A percentile compares a stretch with the other conserved stretches of the same genome.
Evolutionary conservation across 2,797 vertebrate species (phyloP).

Genomic region (Tympanoctomys barrerae): DNA sequence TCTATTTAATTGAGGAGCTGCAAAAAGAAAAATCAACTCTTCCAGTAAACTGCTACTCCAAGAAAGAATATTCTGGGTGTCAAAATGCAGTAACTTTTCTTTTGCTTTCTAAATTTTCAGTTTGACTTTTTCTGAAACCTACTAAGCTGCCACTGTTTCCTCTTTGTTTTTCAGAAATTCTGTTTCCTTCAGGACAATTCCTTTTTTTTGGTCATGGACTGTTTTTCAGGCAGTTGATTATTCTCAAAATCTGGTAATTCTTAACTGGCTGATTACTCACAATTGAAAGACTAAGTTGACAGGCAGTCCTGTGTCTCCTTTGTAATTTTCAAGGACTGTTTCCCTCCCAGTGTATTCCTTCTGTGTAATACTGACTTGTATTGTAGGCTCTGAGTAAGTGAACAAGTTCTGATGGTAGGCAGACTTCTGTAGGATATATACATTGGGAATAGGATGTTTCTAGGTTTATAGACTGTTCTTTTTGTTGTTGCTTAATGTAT

Average conservation of each 20-base stretch:
- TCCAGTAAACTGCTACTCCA: neutral
- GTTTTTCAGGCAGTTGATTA: neutral
- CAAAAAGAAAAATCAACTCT: slow-evolving; percentile 9
- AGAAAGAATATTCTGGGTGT: neutral
- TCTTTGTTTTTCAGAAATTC: neutral
- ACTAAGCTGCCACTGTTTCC: neutral
- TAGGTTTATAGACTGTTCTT: neutral
- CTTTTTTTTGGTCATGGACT: slow-evolving; percentile 27
- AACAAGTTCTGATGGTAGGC: neutral
- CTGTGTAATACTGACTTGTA: neutral
- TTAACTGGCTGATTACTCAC: slow-evolving; percentile 13
- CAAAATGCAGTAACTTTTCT: slow-evolving; percentile 7
- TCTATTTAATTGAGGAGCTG: neutral
- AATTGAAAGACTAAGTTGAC: neutral
- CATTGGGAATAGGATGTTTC: neutral
- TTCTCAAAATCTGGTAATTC: neutral
- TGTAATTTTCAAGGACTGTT: slow-evolving; percentile 28
- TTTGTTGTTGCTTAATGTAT: too few relatives aligned
- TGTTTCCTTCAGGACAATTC: neutral
- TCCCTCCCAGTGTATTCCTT: neutral
- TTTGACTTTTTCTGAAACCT: slow-evolving; percentile 29
- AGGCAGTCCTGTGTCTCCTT: slow-evolving; percentile 2
- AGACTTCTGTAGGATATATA: neutral
- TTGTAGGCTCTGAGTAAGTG: neutral
- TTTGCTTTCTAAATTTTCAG: neutral